phyloP scores from a whole-genome alignment of 1,140 invertebrate genomes.

The Maniola jurtina region DNA sequence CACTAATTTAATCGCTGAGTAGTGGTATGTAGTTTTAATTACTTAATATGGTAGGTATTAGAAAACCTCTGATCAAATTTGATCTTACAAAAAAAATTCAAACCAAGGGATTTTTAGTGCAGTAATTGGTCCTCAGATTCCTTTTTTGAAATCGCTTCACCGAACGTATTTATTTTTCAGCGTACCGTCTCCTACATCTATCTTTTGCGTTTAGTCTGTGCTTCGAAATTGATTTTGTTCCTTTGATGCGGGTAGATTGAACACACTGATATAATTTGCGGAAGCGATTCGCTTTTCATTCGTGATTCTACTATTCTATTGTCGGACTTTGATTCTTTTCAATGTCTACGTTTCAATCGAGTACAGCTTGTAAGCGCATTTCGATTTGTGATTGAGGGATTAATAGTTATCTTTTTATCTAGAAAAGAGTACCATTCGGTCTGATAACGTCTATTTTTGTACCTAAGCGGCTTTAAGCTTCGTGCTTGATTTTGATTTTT shows the following conservation, averaged over 20 bases:
- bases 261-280: slow-evolving; percentile 57
- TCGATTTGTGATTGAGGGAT: slow-evolving; percentile 14
- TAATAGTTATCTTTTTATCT: slow-evolving; percentile 14
- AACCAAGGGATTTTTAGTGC: no score
- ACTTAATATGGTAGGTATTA: no score
- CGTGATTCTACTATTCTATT: slow-evolving; percentile 27
- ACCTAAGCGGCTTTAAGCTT: neutral
- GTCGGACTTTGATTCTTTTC: slow-evolving; percentile 31
- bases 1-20: no score
- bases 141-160: no score
- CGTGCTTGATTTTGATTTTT: neutral
- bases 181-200: neutral
- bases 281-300: slow-evolving; percentile 46
- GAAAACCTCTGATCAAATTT: no score
- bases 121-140: no score
- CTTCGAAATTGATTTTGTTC: slow-evolving; percentile 70
- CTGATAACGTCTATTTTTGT: neutral
- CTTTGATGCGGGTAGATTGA: slow-evolving; percentile 51
- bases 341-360: slow-evolving; percentile 17
- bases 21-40: no score
- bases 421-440: neutral
- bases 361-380: slow-evolving; percentile 15
- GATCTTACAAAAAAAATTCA: no score
- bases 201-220: neutral
- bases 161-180: neutral